Conservation (phyloP, 2,888 invertebrate genomes). For the Lasius fuliginosus region DNA sequence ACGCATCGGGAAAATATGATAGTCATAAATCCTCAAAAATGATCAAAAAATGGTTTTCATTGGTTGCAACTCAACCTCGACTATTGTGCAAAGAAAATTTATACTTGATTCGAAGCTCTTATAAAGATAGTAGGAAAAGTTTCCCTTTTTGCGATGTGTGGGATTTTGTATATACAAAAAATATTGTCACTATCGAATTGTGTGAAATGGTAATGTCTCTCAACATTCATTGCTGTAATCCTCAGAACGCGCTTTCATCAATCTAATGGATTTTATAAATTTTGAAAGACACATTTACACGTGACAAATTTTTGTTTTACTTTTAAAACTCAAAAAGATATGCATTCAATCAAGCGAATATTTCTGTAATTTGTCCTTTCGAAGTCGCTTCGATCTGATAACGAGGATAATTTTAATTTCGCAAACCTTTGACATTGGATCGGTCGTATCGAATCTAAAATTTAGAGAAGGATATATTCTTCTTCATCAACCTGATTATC, state of each 20-base stretch:
- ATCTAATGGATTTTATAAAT: constrained; percentile 55
- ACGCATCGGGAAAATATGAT: constrained; percentile 53
- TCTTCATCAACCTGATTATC: constrained; percentile 43
- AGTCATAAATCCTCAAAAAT: constrained; percentile 36
- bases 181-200: constrained; percentile 12
- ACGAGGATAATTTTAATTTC: constrained; percentile 71
- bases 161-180: neutral
- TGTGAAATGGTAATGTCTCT: neutral
- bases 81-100: neutral
- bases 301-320: constrained; percentile 22
- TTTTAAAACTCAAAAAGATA: constrained; percentile 22
- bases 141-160: neutral
- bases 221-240: constrained; percentile 1
- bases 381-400: constrained; percentile 33
- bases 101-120: constrained; percentile 5
- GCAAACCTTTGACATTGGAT: constrained; percentile 63
- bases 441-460: constrained; percentile 31
- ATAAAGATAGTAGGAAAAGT: constrained; percentile 8
- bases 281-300: neutral
- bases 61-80: neutral
- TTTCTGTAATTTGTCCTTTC: constrained; percentile 52
- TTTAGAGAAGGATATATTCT: constrained; percentile 23
- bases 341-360: constrained; percentile 38
- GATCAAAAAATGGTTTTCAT: constrained; percentile 12
- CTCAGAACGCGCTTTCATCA: neutral